Evolutionary conservation across 1,140 invertebrate species (phyloP), one percentile per base, ranked within the genome.

Genomic region (Diachasmimorpha longicaudata): DNA sequence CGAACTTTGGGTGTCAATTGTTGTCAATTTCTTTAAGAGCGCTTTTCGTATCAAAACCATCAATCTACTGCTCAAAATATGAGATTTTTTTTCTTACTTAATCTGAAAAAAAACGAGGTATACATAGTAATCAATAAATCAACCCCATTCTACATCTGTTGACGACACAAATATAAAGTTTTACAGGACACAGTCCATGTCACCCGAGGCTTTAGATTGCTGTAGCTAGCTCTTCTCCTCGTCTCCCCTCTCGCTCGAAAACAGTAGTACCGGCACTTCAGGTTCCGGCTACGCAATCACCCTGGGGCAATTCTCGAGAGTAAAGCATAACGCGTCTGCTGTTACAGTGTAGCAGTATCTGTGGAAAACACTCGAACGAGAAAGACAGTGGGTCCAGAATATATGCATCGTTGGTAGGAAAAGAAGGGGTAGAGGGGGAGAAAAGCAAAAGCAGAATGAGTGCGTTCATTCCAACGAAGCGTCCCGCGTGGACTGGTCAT

Each of bases 291-390:
- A 80, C 79, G 78, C 82, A 83, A 82, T 83, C 82, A 80, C 72
- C 78, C 76, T 71, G 67, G 25, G 66, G 79, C 81, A 83, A 84
- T 84, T 82, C 80, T 79, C 70, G 78, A 76, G 73, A 81, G 81
- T 75, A 83, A 81, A 80, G 81, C 81, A 82, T 84, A 81, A 82
- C 81, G 79, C 71, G 75, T 71, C 74, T 55, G 44, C 58, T 16
- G 46, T 37, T 66, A 80, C 75, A 79, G 74, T 81, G 82, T 83
- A 80, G 79, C 68, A 72, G 46, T 68, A 68, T 68, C 14, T 31
- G 25, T 68, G 66, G 31, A 68, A 68, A 68, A 39, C 25, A 37
- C 36, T 68, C 36, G 66, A 68, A 68, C 36, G 66, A 68, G 36
- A 68, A 68, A 68, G 66, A 68, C 66, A 19, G 36, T 19, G 4